Percentiles rank a stretch among this genome's conserved stretches.
phyloP scores from a whole-genome alignment of 2,797 vertebrate genomes.

The Danio kyathit region DNA sequence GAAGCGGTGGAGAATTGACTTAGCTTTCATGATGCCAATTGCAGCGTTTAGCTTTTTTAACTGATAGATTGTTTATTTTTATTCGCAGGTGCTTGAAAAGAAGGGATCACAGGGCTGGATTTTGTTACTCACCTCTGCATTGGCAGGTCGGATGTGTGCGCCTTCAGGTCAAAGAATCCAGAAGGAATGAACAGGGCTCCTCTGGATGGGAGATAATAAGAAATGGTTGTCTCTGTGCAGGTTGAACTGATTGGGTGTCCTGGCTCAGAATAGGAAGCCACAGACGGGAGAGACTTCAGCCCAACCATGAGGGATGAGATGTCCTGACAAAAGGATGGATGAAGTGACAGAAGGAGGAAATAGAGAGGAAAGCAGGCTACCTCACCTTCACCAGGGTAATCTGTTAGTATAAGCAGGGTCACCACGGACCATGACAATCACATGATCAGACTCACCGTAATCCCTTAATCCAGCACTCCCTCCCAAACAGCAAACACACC shows the following conservation, averaged over 20 bases:
- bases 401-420: conserved; percentile 79
- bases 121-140: conserved; percentile 56
- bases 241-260: background rate
- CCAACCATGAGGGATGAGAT: conserved; percentile 39
- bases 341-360: conserved; percentile 54
- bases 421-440: conserved; percentile 72
- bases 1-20: background rate
- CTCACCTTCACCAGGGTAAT: conserved; percentile 77
- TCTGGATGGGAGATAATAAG: background rate
- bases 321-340: conserved; percentile 51
- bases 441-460: conserved; percentile 77
- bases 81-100: background rate
- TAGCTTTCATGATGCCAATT: background rate
- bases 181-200: conserved; percentile 24
- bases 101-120: background rate
- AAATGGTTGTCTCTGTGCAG: conserved; percentile 1
- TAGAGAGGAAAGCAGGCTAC: conserved; percentile 56
- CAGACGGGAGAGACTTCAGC: background rate
- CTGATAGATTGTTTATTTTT: background rate
- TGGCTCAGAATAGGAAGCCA: background rate
- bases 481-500: conserved; percentile 48
- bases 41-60: background rate
- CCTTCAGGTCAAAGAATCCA: conserved; percentile 30
- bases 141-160: conserved; percentile 4
- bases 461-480: conserved; percentile 77